These are phyloP conservation scores for Zaprionus lachaisei DNA, from an alignment of 1,140 invertebrate genomes.

Conservation along the genomic window DNA sequence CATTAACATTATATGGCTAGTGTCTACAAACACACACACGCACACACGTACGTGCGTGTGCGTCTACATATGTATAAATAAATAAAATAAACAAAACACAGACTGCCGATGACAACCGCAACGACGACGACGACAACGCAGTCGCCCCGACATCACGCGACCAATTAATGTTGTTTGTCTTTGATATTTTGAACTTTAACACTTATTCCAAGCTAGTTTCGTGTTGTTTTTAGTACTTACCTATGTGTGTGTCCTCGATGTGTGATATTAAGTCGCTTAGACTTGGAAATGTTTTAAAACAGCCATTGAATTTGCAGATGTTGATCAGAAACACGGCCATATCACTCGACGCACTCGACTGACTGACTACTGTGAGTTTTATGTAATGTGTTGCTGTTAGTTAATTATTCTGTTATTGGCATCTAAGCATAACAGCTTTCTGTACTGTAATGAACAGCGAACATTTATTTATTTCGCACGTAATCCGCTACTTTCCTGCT, in stretches of 20 bases:
- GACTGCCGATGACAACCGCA: conserved; percentile 36
- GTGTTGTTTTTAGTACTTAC: conserved; percentile 86
- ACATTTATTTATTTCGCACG: conserved; percentile 11
- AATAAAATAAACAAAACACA: conserved; percentile 81
- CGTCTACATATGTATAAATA: conserved; percentile 61
- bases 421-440: conserved; percentile 42
- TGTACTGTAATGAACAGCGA: conserved; percentile 42
- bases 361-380: conserved; percentile 66
- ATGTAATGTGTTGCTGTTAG: conserved; percentile 57
- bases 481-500: neutral
- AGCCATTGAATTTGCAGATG: conserved; percentile 94
- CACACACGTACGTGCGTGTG: conserved; percentile 5
- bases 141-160: conserved; percentile 68
- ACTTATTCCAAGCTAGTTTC: conserved; percentile 25
- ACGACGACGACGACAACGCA: conserved; percentile 13
- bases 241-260: conserved; percentile 94
- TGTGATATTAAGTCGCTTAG: conserved; percentile 92
- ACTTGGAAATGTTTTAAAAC: conserved; percentile 92
- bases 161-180: conserved; percentile 58
- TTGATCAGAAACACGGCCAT: conserved; percentile 95
- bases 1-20: conserved; percentile 32
- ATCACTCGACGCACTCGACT: conserved; percentile 83
- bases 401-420: conserved; percentile 38
- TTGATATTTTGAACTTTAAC: conserved; percentile 42
- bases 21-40: conserved; percentile 8